These are phyloP conservation scores for Apodemus speciosus DNA, from an alignment of 2,113 vertebrate species.

Conservation along the genomic window DNA sequence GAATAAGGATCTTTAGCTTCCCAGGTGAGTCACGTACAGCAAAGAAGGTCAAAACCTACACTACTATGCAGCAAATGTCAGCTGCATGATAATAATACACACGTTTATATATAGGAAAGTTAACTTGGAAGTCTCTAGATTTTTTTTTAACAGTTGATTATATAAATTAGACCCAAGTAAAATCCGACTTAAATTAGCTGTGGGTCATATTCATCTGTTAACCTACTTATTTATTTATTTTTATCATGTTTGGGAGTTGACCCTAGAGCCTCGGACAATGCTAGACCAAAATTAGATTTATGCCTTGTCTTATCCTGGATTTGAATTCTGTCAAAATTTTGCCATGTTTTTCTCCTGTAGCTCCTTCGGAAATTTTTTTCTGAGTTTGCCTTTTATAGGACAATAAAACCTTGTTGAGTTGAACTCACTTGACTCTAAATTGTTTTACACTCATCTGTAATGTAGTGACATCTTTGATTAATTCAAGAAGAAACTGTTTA, in stretches of 20 bases:
- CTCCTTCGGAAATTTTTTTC: background rate
- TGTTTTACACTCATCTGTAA: background rate
- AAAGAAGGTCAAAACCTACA: background rate
- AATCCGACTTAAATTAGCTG: background rate
- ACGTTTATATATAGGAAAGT: background rate
- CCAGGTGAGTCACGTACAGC: background rate
- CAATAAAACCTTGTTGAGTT: background rate
- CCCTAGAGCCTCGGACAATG: background rate
- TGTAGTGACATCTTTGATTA: background rate
- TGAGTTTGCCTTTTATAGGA: background rate
- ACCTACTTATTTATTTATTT: background rate
- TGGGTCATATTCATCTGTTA: background rate
- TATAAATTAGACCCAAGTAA: slow-evolving; percentile 29
- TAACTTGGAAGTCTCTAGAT: slow-evolving; percentile 1
- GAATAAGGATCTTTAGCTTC: background rate
- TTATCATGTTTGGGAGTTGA: background rate
- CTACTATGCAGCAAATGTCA: background rate
- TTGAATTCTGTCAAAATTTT: slow-evolving; percentile 22
- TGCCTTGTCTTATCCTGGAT: background rate
- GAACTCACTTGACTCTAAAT: background rate
- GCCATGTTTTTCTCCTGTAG: background rate
- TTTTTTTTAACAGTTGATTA: background rate
- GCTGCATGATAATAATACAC: background rate
- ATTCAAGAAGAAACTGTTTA: slow-evolving; percentile 17
- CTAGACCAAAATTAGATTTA: background rate